Evolutionary conservation across 2,797 vertebrate genomes (phyloP).

Genomic region (Nasua narica): DNA sequence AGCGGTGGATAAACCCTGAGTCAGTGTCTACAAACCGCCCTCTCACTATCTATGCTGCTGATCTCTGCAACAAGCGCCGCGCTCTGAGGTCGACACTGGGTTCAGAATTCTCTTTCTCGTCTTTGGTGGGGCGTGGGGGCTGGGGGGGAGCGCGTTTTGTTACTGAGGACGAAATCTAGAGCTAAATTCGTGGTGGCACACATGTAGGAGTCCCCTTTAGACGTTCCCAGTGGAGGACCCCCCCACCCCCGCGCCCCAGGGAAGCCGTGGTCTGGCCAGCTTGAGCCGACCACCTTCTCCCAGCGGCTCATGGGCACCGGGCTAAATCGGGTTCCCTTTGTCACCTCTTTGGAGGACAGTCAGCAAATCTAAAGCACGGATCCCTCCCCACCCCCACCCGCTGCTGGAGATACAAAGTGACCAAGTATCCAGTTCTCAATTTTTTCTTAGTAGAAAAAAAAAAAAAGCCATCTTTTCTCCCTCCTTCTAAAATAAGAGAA

Average conservation of each 20-base stretch:
- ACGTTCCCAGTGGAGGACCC: accelerated
- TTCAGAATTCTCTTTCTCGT: neutral
- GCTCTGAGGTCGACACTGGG: accelerated
- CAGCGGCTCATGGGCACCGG: neutral
- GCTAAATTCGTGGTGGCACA: neutral
- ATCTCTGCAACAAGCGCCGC: accelerated
- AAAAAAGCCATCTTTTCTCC: neutral
- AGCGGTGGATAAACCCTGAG: neutral
- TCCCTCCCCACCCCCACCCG: accelerated
- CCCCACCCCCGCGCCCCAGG: neutral
- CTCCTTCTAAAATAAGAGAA: neutral
- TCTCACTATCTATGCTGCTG: neutral
- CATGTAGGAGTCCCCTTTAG: neutral
- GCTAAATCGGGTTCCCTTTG: neutral
- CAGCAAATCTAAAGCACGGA: neutral
- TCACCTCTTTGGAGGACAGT: neutral
- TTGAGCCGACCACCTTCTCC: neutral
- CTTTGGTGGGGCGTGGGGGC: accelerated
- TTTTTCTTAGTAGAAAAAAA: constrained; percentile 30
- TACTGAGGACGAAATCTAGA: neutral
- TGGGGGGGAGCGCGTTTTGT: neutral
- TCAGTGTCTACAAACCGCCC: neutral
- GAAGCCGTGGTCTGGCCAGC: accelerated
- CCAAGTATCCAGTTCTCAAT: neutral
- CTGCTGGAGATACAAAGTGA: neutral